phyloP scores from a whole-genome alignment of 2,888 invertebrate species.

The Parapristionchus giblindavisi region DNA sequence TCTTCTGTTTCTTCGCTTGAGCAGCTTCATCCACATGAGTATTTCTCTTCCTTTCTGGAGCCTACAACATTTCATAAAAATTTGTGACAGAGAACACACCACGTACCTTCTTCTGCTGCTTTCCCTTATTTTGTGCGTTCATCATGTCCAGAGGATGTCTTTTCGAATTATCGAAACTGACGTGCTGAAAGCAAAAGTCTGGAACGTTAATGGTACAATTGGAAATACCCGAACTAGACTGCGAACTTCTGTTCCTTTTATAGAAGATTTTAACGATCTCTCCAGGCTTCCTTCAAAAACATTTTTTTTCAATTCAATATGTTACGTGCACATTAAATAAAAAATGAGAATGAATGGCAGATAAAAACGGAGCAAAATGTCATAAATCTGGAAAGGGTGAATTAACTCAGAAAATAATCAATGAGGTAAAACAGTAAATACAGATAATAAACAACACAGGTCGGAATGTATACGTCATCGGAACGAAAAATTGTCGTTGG shows the following conservation, averaged over 20 bases:
- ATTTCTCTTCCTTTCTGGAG: conserved; percentile 12
- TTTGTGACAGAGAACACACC: background rate
- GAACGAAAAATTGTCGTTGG: too few species aligned
- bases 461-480: too few species aligned
- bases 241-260: conserved; percentile 1
- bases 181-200: conserved; percentile 1
- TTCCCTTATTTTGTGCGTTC: background rate
- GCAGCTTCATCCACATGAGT: background rate
- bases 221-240: background rate
- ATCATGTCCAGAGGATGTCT: background rate
- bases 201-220: background rate
- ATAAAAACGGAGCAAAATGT: too few species aligned
- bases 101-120: conserved; percentile 1
- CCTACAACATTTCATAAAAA: conserved; percentile 8
- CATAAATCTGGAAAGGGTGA: too few species aligned
- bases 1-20: conserved; percentile 23
- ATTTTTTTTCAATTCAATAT: too few species aligned
- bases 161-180: background rate
- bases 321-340: too few species aligned
- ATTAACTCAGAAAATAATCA: too few species aligned
- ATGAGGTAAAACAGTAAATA: too few species aligned
- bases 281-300: background rate
- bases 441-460: too few species aligned
- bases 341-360: too few species aligned
- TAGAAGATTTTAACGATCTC: background rate